Percentiles rank a stretch among this genome's conserved stretches.
Conservation (phyloP, 2,797 vertebrate genomes). For the Falco novaeseelandiae region DNA sequence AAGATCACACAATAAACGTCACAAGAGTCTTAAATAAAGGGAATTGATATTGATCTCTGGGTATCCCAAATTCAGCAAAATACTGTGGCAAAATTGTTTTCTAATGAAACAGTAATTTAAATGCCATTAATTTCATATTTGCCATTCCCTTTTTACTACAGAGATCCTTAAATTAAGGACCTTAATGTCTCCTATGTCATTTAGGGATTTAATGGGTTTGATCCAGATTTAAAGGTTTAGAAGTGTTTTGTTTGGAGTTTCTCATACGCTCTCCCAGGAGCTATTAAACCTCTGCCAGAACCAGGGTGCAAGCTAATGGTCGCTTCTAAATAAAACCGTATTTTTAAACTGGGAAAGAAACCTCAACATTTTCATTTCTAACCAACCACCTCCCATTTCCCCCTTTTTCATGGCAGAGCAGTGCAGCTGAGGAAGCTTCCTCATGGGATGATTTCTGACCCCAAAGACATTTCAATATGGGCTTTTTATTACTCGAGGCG, state of each 20-base stretch:
- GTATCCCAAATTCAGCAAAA: slow-evolving; percentile 67
- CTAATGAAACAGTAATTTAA: slow-evolving; percentile 77
- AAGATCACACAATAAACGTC: slow-evolving; percentile 29
- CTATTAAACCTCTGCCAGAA: not conserved
- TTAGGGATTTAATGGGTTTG: slow-evolving; percentile 56
- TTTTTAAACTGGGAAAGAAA: not conserved
- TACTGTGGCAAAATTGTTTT: slow-evolving; percentile 68
- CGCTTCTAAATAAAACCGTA: not conserved
- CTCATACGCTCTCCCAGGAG: not conserved
- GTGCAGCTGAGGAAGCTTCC: not conserved
- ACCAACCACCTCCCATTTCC: not conserved
- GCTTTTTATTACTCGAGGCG: not conserved
- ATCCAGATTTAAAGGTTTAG: slow-evolving; percentile 29
- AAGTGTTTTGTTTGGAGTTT: not conserved
- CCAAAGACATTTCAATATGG: not conserved
- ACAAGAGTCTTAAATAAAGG: slow-evolving; percentile 73
- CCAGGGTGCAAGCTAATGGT: not conserved
- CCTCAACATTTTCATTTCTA: not conserved
- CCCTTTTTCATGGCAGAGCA: not conserved
- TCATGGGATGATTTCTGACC: not conserved
- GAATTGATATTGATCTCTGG: slow-evolving; percentile 72
- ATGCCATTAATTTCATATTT: slow-evolving; percentile 77
- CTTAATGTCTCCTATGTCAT: slow-evolving; percentile 28
- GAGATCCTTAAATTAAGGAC: slow-evolving; percentile 65
- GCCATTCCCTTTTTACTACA: slow-evolving; percentile 66